Evolutionary conservation across 2,888 invertebrate genomes (phyloP).

Genomic region (Caenorhabditis japonica): DNA sequence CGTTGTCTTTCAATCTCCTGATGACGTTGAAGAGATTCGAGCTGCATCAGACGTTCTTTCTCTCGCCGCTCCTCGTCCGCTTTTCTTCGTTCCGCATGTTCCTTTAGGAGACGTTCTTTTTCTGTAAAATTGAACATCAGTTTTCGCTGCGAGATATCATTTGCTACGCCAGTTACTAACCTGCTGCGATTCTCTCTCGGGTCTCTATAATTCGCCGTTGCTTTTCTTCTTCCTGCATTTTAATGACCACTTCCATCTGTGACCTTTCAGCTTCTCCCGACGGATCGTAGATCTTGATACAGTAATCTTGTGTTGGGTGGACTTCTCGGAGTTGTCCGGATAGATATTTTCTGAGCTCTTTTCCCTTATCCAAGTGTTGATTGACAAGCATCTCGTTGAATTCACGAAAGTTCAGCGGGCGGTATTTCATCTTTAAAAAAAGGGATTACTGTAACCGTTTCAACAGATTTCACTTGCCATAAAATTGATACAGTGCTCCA

Average conservation of each 20-base stretch:
- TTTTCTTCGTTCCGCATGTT: not conserved
- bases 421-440: constrained; percentile 7
- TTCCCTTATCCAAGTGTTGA: constrained; percentile 26
- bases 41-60: not conserved
- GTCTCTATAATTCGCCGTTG: not conserved
- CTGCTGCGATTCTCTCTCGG: not conserved
- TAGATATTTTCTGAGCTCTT: constrained; percentile 26
- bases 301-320: constrained; percentile 47
- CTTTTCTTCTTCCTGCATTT: constrained; percentile 14
- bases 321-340: constrained; percentile 49
- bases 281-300: constrained; percentile 63
- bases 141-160: too few species aligned
- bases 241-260: constrained; percentile 5
- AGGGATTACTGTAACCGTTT: not conserved
- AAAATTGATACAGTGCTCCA: constrained; percentile 54
- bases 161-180: constrained; percentile 1
- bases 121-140: not conserved
- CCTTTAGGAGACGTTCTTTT: constrained; percentile 1
- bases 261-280: constrained; percentile 43
- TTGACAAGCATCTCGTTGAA: constrained; percentile 20
- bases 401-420: constrained; percentile 34
- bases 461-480: constrained; percentile 37
- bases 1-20: constrained; percentile 5
- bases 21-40: constrained; percentile 1
- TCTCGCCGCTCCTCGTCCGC: not conserved